Evolutionary conservation across 2,113 vertebrate species (phyloP), one percentile per base, ranked within the genome.

Genomic region (Hypanus sabinus): DNA sequence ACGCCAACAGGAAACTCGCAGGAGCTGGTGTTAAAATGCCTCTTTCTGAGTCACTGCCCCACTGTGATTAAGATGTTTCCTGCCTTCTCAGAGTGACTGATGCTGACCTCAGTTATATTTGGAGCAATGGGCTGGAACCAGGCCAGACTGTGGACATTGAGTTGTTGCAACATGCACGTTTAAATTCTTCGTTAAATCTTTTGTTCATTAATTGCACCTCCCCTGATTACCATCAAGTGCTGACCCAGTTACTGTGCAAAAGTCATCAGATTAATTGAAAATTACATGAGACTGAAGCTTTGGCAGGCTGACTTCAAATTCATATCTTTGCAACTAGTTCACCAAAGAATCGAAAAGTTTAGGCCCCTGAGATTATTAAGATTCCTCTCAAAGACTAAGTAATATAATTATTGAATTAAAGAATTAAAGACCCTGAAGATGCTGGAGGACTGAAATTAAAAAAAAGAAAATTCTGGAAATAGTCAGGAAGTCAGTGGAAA

Each of bases 21-120:
- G 60, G 85, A 68, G 60, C 60, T 90, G 85, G 85, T 65, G 85
- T 90, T 90, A 90, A 65, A 65, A n/a, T 65, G 85, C 60, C 6
- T 90, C 60, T 90, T 90, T 90, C 60, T 65, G 60, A 65, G 33
- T 90, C 60, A 90, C 85, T 90, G 85, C 85, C 85, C 85, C 60
- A 33, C 85, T 65, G 60, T 65, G 85, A 90, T 90, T 90, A 90
- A 8, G 85, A 33, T 90, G 85, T 90, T 90, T 90, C 85, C 85
- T 90, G 85, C 12, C 30, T 65, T 90, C 85, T 90, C 30, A 65
- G 30, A 68, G 60, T 33, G 85, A 33, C 85, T 65, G 60, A 68
- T 62, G 38, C 57, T 90, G 85, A 90, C 85, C 60, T 36, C 30
- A 5, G n/a, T 68, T 60, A 2, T 62, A 65, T 33, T 10, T 90